Evolutionary conservation across 2,113 vertebrate genomes (phyloP).

Genomic region (Oreochromis tanganicae): DNA sequence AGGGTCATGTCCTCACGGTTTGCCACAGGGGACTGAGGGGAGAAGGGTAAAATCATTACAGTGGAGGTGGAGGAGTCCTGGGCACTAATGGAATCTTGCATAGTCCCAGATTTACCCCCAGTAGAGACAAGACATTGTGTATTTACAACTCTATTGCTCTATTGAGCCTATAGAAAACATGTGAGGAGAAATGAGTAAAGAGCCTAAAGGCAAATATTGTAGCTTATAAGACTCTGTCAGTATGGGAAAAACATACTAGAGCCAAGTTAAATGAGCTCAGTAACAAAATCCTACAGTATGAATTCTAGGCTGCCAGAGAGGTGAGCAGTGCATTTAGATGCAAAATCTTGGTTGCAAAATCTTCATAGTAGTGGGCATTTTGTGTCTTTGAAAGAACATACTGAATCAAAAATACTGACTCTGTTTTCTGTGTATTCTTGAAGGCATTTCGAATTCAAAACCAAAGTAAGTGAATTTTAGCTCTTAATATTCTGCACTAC

Average conservation of each 20-base stretch:
- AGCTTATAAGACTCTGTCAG: not conserved
- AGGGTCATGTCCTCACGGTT: not conserved
- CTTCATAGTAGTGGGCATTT: not conserved
- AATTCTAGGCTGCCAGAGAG: not conserved
- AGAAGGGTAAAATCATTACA: not conserved
- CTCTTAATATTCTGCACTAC: too few species aligned
- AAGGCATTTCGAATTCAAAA: not conserved
- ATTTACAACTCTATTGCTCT: constrained; percentile 43
- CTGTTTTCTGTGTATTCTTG: not conserved
- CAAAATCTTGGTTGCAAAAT: not conserved
- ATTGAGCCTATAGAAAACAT: constrained; percentile 9
- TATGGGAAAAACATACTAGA: not conserved
- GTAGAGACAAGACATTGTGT: constrained; percentile 28
- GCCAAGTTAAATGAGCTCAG: not conserved
- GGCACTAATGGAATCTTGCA: constrained; percentile 40
- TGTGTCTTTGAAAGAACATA: not conserved
- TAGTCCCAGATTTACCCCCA: constrained; percentile 32
- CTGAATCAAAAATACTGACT: not conserved
- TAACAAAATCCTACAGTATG: not conserved
- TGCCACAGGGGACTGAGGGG: not conserved
- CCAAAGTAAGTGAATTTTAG: not conserved
- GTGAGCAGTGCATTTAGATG: not conserved
- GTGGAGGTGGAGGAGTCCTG: not conserved
- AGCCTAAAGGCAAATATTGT: constrained; percentile 7
- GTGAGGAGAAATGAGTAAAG: not conserved